These are phyloP conservation scores for Platanista minor DNA, from an alignment of 2,113 vertebrate species.

Conservation along the genomic window DNA sequence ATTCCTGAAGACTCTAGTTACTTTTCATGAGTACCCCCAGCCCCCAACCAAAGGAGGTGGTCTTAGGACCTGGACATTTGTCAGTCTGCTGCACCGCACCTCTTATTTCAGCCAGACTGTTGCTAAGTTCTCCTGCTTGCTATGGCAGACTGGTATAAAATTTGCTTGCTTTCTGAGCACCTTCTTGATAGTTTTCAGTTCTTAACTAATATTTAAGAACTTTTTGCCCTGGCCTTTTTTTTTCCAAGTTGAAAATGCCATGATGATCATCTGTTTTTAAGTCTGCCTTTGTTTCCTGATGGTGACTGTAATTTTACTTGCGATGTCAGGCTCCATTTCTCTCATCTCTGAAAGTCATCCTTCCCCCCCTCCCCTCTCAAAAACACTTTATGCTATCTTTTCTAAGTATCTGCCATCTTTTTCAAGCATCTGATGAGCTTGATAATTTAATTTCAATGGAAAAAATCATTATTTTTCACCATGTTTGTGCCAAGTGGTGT, in stretches of 20 bases:
- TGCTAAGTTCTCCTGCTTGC: neutral
- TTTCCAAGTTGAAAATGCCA: neutral
- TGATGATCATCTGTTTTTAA: neutral
- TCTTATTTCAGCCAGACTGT: neutral
- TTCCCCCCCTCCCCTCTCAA: too few relatives aligned
- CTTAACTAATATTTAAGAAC: neutral
- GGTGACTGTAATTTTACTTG: neutral
- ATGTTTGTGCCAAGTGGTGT: neutral
- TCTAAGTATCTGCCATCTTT: neutral
- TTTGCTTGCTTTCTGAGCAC: neutral
- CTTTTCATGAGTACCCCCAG: neutral
- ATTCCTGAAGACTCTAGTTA: neutral
- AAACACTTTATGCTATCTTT: neutral
- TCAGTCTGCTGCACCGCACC: neutral
- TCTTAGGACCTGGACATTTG: neutral
- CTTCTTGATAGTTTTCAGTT: neutral
- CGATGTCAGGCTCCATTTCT: neutral
- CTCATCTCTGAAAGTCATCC: neutral
- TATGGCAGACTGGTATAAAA: neutral
- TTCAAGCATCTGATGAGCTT: neutral
- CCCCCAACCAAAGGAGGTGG: rapidly evolving
- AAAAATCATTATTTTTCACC: neutral
- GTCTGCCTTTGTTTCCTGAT: neutral
- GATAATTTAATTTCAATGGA: neutral
- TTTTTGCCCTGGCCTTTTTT: neutral